Evolutionary conservation across 2,888 invertebrate genomes (phyloP), one percentile per base, ranked within the genome.

Genomic region (Fragum whitleyi): DNA sequence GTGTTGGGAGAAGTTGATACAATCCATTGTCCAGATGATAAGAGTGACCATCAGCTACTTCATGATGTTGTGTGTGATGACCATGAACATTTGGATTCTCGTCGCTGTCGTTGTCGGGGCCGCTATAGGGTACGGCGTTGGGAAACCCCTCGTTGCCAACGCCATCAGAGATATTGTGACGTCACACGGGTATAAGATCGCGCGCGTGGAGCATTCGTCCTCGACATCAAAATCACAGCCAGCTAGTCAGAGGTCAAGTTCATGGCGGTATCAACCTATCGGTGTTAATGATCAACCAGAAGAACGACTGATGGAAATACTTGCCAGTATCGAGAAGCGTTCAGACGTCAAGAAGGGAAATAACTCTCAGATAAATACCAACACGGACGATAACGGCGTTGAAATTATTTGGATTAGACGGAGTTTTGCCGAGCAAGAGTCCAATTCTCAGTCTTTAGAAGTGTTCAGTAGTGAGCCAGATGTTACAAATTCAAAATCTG

Each of bases 1-100:
- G 6, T 85, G 78, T 65, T 53, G 76, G 32, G 82, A 85, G 59
- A 85, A 85, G 62, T 69, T 82, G 11, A 69, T 72, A 11, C 69
- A 74, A 26, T 77, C 62, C 19, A 57, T 80, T 32, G 59, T 85
- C 6, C 53, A 79, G 16, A 68, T 77, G 62, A 67, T 85, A 1
- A 71, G 82, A 36, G 76, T 82, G 21, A 23, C 71, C 26, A 65
- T 80, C n/a, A 82, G 72, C 53, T 85, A 85, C 29, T 78, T 85
- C 32, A 51, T 82, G 69, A 82, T 85, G 80, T 23, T 82, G 55
- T 85, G 82, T 28, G 82, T 85, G 9, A 80, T 82, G 79, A 82
- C 85, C 5, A 80, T 82, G 82, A 85, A 85, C 55, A 61, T 78
- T 32, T 85, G 85, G 85, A 71, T 85, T n/a, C 57, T 85, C 3